A percentile compares a stretch with the other conserved stretches of the same genome.
These are phyloP conservation scores for Anguilla megastoma DNA, from an alignment of 2,797 vertebrate species.

Conservation along the genomic window DNA sequence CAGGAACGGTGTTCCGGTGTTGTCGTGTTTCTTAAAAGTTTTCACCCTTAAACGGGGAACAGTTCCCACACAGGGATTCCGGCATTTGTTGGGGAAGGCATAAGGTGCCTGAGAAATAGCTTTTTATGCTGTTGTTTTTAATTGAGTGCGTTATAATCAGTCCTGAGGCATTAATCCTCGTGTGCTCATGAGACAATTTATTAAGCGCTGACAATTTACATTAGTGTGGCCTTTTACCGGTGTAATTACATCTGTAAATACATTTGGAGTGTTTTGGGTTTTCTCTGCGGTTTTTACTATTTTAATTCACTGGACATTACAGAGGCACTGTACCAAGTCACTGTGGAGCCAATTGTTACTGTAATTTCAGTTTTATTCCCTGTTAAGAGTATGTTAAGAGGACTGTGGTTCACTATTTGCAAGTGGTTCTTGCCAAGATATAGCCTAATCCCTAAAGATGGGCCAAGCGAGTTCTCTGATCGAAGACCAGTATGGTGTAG, in stretches of 20 bases:
- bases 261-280: no score
- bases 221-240: not conserved
- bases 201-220: not conserved
- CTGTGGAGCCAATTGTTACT: no score
- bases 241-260: not conserved
- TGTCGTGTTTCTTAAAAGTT: slow-evolving; percentile 65
- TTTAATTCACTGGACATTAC: no score
- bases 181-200: not conserved
- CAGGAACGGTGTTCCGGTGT: slow-evolving; percentile 32
- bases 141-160: not conserved
- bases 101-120: not conserved
- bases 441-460: not conserved
- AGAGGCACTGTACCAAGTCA: no score
- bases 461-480: not conserved
- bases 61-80: not conserved
- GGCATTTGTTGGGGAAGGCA: not conserved
- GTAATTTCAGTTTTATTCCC: no score
- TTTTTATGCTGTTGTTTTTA: not conserved
- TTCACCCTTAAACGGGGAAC: not conserved
- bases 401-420: no score
- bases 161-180: not conserved
- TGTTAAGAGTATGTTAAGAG: no score
- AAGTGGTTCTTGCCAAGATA: no score
- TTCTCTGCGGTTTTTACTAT: no score
- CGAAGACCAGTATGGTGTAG: not conserved